Evolutionary conservation across 2,113 vertebrate genomes (phyloP), one percentile per base, ranked within the genome.

Genomic region (Opisthocomus hoazin): DNA sequence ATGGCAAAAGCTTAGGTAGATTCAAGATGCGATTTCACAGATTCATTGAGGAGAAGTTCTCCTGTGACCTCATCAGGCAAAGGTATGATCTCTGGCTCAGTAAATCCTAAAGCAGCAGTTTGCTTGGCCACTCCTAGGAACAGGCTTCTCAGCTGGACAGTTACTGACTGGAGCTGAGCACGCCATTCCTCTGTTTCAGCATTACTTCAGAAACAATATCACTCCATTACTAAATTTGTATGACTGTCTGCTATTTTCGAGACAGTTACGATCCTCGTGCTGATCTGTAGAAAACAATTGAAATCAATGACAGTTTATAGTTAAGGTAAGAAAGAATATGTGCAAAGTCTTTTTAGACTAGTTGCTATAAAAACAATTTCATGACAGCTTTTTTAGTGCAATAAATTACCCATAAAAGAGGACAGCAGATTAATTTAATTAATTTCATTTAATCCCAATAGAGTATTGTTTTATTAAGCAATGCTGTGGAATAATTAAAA

Each of bases 391-490:
- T 84, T 83, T 66, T 78, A 0, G 0, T 60, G 64, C 66, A 87
- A 56, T 88, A 64, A 92, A 92, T 93, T 75, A 87, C 56, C 51
- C 48, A 48, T 34, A 83, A 90, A 94, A 93, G 64, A 53, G 68
- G 57, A 45, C 13, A 87, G 37, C 60, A 64, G 54, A 87, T 89
- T 85, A 91, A 91, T 84, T 89, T 48, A 48, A 87, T 90, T 89
- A 88, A 86, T 93, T 88, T 94, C 39, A 54, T 94, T 75, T 78
- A 91, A 82, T 94, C 69, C 46, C 36, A 64, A 29, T 56, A 86
- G 56, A 41, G 51, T 86, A 78, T 78, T 92, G 63, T 94, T 96
- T 84, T 95, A 96, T 90, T 92, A 87, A 96, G 88, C 56, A 70
- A 29, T 68, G 56, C 76, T 66, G 24, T 56, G 57, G 23, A 18